Base-by-base conservation (phyloP, 2,797 vertebrate genomes). In the Hydrophis major region DNA sequence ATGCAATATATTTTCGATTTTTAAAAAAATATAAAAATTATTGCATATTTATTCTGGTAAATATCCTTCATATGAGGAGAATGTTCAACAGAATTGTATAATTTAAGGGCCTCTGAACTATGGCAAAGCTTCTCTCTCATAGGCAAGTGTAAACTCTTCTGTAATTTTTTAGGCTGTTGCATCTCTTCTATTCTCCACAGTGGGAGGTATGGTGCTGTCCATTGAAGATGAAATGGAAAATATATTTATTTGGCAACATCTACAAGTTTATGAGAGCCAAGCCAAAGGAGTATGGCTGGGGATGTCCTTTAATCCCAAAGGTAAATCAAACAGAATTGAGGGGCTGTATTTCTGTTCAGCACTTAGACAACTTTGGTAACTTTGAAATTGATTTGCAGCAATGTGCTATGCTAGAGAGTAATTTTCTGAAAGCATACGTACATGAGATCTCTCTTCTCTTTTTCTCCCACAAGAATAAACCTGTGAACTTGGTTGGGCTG, bases 191-290 rank as follows among this genome's bases (percentile, higher is more conserved):
- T 94, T 66, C 16, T 95, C 92, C 53, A 4, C 96, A 99, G 99
- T 97, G 87, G 99, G 99, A 8, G 98, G 99, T 8, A 97, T 98
- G 0, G 98, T 99, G 93, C 97, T 99, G 94, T 99, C 99, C 37
- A 98, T 99, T 95, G 96, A 98, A 96, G 99, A 99, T 13, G 99
- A 99, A 96, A 98, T 96, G 4, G 99, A 99, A 97, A 99, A 99
- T 0, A 96, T 98, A 87, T 99, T 99, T 16, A 97, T 99, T 91
- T 99, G 98, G 99, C 99, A 99, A 93, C 99, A 99, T 90, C 98
- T 99, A 90, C 98, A 99, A 97, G 97, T 98, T 0, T 98, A 98
- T 0, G 98, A 98, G 90, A 98, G 98, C 37, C 98, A 98, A 89
- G 98, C 98, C 59, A 96, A 98, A 22, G 99, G 99, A 0, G 99